Evolutionary conservation across 2,113 vertebrate species (phyloP).

Genomic region (Atherinomorus stipes): DNA sequence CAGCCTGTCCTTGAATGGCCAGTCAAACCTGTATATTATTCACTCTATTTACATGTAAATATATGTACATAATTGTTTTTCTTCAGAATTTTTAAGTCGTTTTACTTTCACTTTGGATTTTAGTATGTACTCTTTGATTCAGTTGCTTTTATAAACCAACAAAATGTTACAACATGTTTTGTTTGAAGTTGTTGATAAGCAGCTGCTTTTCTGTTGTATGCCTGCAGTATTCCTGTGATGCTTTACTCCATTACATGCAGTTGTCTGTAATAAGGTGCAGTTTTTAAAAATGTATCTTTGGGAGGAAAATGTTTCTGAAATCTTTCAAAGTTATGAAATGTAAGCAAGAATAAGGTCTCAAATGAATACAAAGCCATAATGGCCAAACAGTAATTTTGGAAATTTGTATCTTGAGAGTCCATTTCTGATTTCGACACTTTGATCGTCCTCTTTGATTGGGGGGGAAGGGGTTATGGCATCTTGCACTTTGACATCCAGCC

Average conservation of each 20-base stretch:
- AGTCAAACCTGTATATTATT: slow-evolving; percentile 73
- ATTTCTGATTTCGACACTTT: slow-evolving; percentile 54
- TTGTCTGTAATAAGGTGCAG: slow-evolving; percentile 74
- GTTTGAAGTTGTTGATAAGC: slow-evolving; percentile 69
- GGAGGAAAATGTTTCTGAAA: slow-evolving; percentile 69
- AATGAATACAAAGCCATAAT: slow-evolving; percentile 78
- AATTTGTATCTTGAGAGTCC: slow-evolving; percentile 69
- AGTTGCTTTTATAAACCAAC: slow-evolving; percentile 71
- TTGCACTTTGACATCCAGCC: slow-evolving; percentile 80
- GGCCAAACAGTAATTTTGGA: slow-evolving; percentile 69
- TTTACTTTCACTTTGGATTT: slow-evolving; percentile 68
- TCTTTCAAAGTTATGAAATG: slow-evolving; percentile 70
- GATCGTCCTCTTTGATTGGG: slow-evolving; percentile 37
- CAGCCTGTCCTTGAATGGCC: slow-evolving; percentile 61
- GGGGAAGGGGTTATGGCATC: slow-evolving; percentile 50
- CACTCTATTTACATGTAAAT: slow-evolving; percentile 73
- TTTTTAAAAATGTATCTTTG: slow-evolving; percentile 58
- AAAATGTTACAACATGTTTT: slow-evolving; percentile 66
- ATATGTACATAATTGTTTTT: slow-evolving; percentile 72
- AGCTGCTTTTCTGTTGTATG: slow-evolving; percentile 69
- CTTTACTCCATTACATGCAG: slow-evolving; percentile 79
- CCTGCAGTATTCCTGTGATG: slow-evolving; percentile 78
- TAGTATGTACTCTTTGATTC: slow-evolving; percentile 67
- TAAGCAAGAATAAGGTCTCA: slow-evolving; percentile 65
- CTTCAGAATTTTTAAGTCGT: slow-evolving; percentile 72